These are phyloP conservation scores for Syncerus caffer DNA, from an alignment of 2,797 vertebrate genomes.

Conservation along the genomic window DNA sequence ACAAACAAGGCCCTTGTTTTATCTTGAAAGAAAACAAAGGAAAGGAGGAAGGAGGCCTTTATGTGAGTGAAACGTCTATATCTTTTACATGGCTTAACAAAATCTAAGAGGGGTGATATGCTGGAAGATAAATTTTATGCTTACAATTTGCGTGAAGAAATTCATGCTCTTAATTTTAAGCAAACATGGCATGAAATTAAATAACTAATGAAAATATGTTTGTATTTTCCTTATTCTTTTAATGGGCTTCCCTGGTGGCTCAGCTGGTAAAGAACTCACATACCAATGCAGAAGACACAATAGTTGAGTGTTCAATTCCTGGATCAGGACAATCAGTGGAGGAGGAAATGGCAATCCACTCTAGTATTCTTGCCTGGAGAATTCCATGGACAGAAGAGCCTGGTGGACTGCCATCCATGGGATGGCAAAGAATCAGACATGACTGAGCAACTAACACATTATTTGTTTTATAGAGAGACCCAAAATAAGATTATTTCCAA, in stretches of 20 bases:
- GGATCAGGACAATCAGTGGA: background rate
- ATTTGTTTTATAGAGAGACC: background rate
- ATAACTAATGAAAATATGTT: background rate
- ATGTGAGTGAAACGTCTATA: background rate
- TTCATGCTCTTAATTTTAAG: background rate
- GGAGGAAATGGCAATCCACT: background rate
- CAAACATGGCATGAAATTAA: background rate
- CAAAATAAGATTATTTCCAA: background rate
- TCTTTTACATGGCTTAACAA: background rate
- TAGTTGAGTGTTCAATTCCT: background rate
- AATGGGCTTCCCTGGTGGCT: background rate
- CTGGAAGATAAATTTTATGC: background rate
- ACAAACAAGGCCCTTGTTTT: slow-evolving; percentile 50
- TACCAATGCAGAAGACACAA: background rate
- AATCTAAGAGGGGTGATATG: background rate
- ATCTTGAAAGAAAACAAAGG: background rate
- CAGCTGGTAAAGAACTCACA: background rate
- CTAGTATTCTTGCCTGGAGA: background rate
- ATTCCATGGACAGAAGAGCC: background rate
- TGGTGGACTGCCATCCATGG: background rate
- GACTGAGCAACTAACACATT: background rate
- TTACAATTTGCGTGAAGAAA: background rate
- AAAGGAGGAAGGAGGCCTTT: background rate
- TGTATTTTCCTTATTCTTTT: background rate
- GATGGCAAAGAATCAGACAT: background rate